phyloP scores from a whole-genome alignment of 2,113 vertebrate genomes.

The Lophochroa leadbeateri region DNA sequence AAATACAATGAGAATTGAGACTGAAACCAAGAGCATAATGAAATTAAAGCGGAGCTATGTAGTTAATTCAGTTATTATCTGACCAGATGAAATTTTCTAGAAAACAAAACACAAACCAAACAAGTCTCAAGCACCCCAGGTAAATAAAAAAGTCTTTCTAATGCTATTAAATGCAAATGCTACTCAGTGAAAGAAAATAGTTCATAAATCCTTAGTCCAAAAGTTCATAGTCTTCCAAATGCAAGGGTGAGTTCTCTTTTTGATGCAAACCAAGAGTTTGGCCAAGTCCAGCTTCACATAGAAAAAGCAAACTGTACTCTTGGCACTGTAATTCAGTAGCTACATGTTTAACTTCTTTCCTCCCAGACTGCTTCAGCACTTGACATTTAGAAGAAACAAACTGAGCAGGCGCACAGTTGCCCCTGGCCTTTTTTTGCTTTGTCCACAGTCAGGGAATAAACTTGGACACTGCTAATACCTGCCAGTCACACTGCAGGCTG shows the following conservation, averaged over 20 bases:
- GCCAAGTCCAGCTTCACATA: accelerated
- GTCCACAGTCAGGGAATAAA: neutral
- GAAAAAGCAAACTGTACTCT: neutral
- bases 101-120: neutral
- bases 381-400: slow-evolving; percentile 3
- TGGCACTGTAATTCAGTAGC: neutral
- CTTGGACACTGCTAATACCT: neutral
- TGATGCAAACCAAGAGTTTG: neutral
- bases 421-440: neutral
- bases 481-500: neutral
- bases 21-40: neutral
- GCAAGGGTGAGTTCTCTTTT: neutral
- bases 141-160: neutral
- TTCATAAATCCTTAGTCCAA: neutral
- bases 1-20: neutral
- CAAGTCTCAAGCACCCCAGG: neutral
- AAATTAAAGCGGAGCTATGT: neutral
- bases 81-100: neutral
- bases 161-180: neutral
- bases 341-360: neutral
- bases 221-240: neutral
- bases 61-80: neutral
- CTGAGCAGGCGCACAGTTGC: neutral
- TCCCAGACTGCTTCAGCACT: neutral
- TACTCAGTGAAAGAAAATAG: neutral